phyloP scores from a whole-genome alignment of 2,888 invertebrate species.

The Cosmia trapezina region DNA sequence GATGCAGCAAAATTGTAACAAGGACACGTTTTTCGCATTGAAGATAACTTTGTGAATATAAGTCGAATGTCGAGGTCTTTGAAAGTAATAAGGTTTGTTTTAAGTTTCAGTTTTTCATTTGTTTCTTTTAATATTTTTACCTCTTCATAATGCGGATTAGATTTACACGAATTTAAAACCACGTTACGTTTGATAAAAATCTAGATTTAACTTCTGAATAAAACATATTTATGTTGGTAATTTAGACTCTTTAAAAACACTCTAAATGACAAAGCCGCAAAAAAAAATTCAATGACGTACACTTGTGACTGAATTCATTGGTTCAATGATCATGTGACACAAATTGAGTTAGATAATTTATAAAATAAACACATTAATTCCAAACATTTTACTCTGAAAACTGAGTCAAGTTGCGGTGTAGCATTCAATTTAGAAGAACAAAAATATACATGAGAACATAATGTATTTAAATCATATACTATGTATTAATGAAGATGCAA shows the following conservation, averaged over 20 bases:
- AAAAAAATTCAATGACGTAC: conserved; percentile 47
- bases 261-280: no score
- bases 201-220: background rate
- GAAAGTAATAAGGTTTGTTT: background rate
- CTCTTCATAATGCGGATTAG: background rate
- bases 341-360: conserved; percentile 18
- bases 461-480: background rate
- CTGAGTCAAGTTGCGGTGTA: background rate
- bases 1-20: conserved; percentile 46
- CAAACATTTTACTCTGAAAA: background rate
- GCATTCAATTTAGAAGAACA: conserved; percentile 4
- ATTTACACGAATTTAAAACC: background rate
- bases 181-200: background rate
- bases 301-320: conserved; percentile 4
- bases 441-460: conserved; percentile 9
- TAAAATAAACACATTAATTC: background rate
- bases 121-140: background rate
- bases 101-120: background rate
- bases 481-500: no score
- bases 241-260: background rate
- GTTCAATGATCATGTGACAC: conserved; percentile 26
- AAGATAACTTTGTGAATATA: conserved; percentile 41
- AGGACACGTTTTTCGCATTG: conserved; percentile 55
- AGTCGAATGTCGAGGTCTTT: conserved; percentile 33
- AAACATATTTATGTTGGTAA: background rate